Base-by-base conservation (phyloP, 2,888 invertebrate genomes). In the Drosophila lacicola region DNA sequence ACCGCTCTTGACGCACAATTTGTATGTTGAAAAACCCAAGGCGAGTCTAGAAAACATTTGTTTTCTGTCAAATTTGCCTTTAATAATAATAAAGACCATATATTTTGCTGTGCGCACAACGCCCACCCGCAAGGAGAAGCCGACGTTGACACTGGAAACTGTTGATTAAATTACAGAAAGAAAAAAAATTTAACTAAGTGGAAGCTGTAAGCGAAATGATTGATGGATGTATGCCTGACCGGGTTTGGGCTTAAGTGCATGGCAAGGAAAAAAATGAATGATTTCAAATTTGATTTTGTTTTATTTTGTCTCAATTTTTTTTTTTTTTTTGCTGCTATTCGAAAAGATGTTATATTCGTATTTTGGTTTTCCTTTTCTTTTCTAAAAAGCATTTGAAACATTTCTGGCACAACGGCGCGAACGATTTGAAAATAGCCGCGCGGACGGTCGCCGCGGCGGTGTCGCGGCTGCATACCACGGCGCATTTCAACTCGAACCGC, bases 401-500 rank as follows among this genome's bases (percentile, higher is more conserved):
- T 88, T 83, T 88, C 88, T 83, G 86, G 83, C 83, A 80, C 88
- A 83, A 71, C 62, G 74, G 73, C 78, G 73, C 80, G 80, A 60
- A 70, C 78, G 73, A 61, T 70, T 88, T 82, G 72, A 86, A 88
- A 88, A 84, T 88, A 88, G 87, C 73, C 72, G 60, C 49, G 55
- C 55, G 41, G 41, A 41, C 41, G 41, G 41, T 41, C 41, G 41
- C 60, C 63, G 67, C 62, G 53, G 68, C 67, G 62, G 77, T 79
- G 80, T 71, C 64, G 74, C 56, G 76, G 60, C 84, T 84, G 80
- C 89, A 85, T 89, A 84, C 84, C 85, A 74, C 89, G 66, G 61
- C 72, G 88, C 85, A 89, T 89, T 86, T 90, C 89, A 90, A 83
- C 86, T 86, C 90, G 90, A 90, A 90, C 90, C 87, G 88, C 89